phyloP scores from a whole-genome alignment of 2,888 invertebrate genomes.

The Exocentrus adspersus region DNA sequence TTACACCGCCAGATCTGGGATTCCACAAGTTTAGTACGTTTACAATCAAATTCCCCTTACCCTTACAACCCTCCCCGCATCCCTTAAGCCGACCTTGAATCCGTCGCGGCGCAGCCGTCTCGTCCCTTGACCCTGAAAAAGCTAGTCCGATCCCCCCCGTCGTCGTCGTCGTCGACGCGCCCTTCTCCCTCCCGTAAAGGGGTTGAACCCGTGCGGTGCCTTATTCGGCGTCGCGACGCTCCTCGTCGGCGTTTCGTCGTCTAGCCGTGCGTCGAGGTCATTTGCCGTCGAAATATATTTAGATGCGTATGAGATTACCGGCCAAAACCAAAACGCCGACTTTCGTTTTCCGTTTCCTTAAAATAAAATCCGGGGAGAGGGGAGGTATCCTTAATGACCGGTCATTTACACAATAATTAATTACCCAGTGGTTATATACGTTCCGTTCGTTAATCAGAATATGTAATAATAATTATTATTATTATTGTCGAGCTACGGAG shows the following conservation, averaged over 20 bases:
- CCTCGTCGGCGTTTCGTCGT: conserved; percentile 22
- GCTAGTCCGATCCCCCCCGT: background rate
- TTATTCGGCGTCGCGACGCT: conserved; percentile 36
- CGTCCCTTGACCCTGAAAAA: background rate
- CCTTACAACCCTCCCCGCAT: too few relatives aligned
- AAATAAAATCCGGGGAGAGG: background rate
- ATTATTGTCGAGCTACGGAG: background rate
- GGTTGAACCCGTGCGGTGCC: conserved; percentile 18
- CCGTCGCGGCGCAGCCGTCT: background rate
- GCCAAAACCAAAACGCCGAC: background rate
- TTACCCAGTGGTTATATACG: background rate
- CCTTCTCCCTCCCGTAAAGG: too few relatives aligned
- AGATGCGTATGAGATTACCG: conserved; percentile 16
- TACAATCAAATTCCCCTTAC: too few relatives aligned
- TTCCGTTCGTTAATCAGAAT: conserved; percentile 5
- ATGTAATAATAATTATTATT: too few relatives aligned
- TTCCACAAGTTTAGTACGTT: too few relatives aligned
- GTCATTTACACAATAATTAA: too few relatives aligned
- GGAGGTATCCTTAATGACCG: background rate
- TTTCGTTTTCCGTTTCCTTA: background rate
- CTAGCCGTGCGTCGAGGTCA: conserved; percentile 47
- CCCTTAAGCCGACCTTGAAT: background rate
- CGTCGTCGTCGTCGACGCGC: background rate
- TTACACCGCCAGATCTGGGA: too few relatives aligned
- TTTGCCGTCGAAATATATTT: conserved; percentile 43